Evolutionary conservation across 37 sponge, comb jelly and placozoan genomes (phyloP), one percentile per base, ranked within the genome.

Genomic region (Beroe forskalii): DNA sequence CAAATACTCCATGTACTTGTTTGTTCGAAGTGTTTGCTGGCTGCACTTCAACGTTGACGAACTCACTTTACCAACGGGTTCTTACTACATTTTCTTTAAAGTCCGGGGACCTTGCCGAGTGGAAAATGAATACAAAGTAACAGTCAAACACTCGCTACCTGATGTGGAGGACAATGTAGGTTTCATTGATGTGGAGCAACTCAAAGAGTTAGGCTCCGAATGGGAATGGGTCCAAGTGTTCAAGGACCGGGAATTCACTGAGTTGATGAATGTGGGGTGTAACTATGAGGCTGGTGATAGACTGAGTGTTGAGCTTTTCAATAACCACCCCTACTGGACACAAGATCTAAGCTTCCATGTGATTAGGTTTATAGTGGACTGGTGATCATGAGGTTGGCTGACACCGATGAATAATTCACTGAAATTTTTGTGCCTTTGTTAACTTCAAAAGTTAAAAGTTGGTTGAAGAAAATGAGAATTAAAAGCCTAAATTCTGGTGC

Each of bases 211-310:
- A 19, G 25, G 2, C 6, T 8, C 14, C 6, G n/a, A 6, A 8
- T 63, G 66, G 66, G 66, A 63, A n/a, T 63, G 66, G 66, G 66
- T 63, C n/a, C 66, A 24, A 19, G 66, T 63, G 20, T 63, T 28
- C n/a, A 63, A 23, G 2, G 66, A 63, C 25, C 14, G 25, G 4
- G 2, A n/a, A 3, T 63, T 63, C 66, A 63, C 20, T 28, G 66
- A 63, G 6, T 20, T 63, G 14, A 24, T 63, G 14, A 63, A 8
- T 4, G 66, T 63, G 25, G 3, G 24, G 20, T 8, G 6, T 20
- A 63, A 23, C n/a, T 63, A n/a, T 63, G 24, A 63, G 66, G 25
- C 4, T n/a, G 25, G 25, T 63, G 66, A 63, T 63, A 30, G 2
- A 63, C 66, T 63, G 4, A 3, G 25, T n/a, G 66, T 63, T 63